Evolutionary conservation across 1,140 invertebrate species (phyloP).

Genomic region (Zelostemma sp.): DNA sequence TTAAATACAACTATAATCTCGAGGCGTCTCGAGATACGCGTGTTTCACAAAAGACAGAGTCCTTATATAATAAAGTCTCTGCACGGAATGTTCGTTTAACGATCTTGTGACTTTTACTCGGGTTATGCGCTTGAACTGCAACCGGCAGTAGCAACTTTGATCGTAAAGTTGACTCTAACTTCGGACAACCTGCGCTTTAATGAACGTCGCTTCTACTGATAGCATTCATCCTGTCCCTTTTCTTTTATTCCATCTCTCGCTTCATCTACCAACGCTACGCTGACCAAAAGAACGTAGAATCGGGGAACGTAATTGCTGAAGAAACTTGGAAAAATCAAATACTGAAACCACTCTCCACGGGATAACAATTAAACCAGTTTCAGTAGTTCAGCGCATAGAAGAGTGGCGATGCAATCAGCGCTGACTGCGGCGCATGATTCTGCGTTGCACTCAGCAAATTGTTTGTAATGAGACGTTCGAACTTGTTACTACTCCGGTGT

Average conservation of each 20-base stretch:
- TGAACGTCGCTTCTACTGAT: conserved; percentile 16
- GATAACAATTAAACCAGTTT: conserved; percentile 8
- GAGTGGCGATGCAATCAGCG: conserved; percentile 3
- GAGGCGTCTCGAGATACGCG: neutral
- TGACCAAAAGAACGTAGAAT: neutral
- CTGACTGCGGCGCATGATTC: neutral
- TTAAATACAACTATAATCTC: conserved; percentile 2
- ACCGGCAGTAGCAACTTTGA: conserved; percentile 22
- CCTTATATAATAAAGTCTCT: conserved; percentile 5
- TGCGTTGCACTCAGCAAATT: conserved; percentile 1
- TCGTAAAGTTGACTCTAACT: conserved; percentile 20
- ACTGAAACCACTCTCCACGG: conserved; percentile 5
- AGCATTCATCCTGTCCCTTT: neutral
- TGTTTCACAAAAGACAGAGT: conserved; percentile 7
- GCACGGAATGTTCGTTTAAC: conserved; percentile 20
- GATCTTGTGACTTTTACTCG: conserved; percentile 18
- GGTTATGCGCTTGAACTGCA: conserved; percentile 8
- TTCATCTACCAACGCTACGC: neutral
- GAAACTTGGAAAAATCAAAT: conserved; percentile 28
- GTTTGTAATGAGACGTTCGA: conserved; percentile 5
- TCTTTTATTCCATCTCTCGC: neutral
- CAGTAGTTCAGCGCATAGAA: neutral
- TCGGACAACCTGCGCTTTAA: conserved; percentile 13
- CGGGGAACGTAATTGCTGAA: conserved; percentile 15
- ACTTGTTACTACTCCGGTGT: neutral